Base-by-base conservation (phyloP, 1,140 invertebrate species). In the Drosophila pachea region DNA sequence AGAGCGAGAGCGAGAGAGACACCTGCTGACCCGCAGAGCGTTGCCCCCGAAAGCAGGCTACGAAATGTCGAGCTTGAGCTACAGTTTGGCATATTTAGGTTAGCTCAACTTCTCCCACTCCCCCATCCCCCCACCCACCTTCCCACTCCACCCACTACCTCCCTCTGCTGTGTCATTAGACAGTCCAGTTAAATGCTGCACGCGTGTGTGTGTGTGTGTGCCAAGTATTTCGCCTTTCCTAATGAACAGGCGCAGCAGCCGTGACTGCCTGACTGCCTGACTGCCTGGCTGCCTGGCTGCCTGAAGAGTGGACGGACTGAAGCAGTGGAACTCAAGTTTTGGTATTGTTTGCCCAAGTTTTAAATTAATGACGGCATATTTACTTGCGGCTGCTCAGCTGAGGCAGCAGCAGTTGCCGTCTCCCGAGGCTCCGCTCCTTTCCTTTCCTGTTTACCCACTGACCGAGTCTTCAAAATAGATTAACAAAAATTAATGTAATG, bases 331-430 rank as follows among this genome's bases (percentile, higher is more conserved):
- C 56, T 43, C 49, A 66, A 77, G 73, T 75, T 82, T 66, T 50
- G 65, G 67, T 68, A 62, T 68, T 86, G 78, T 79, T 82, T 86
- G 76, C 61, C 71, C 65, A 72, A 78, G 77, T 86, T 86, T 81
- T 73, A 86, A 86, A 86, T 86, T 86, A 86, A 86, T 86, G 82
- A 82, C 78, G 60, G 82, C 74, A 76, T 82, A 86, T 86, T 86
- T 83, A 78, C 78, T 81, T 82, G 82, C 61, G 82, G 82, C 62
- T 79, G 53, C 64, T 58, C 55, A 61, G 61, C 64, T 56, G 36
- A 56, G 56, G 61, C 71, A 60, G 65, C 36, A 61, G 68, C 60
- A 35, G 65, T 52, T 32, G 32, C 9, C 22, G 54, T 33, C 36
- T n/a, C 35, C 36, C 40, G 16, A n/a, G n/a, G n/a, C n/a, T n/a